Conservation (phyloP, 2,113 vertebrate species). For the Phoxinus phoxinus region DNA sequence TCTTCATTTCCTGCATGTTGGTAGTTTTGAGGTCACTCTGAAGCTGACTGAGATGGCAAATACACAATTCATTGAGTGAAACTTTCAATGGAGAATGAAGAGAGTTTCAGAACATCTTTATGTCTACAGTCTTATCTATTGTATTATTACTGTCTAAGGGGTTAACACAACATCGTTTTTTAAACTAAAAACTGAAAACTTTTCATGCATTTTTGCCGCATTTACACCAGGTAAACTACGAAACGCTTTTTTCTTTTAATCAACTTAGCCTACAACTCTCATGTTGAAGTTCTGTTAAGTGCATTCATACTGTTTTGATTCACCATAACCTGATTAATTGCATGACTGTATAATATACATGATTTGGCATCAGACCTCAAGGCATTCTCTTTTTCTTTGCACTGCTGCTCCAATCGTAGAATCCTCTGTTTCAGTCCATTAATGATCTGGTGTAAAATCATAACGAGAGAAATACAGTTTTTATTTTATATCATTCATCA, state of each 20-base stretch:
- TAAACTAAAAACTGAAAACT: too few relatives aligned
- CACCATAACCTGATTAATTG: neutral
- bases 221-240: too few relatives aligned
- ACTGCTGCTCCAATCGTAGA: conserved; percentile 89
- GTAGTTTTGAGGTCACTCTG: conserved; percentile 85
- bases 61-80: neutral
- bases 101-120: too few relatives aligned
- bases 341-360: neutral
- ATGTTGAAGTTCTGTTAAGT: neutral
- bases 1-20: conserved; percentile 86
- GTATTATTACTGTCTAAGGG: neutral
- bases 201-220: too few relatives aligned
- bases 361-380: conserved; percentile 74
- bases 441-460: conserved; percentile 77
- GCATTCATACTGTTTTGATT: neutral
- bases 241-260: neutral
- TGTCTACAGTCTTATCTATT: too few relatives aligned
- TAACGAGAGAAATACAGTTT: neutral
- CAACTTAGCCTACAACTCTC: neutral
- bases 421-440: conserved; percentile 88
- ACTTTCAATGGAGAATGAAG: neutral
- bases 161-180: neutral
- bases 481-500: neutral
- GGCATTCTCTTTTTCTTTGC: conserved; percentile 85
- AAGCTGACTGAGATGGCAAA: conserved; percentile 77